Evolutionary conservation across 2,113 vertebrate species (phyloP).

Genomic region (Artemisiospiza belli): DNA sequence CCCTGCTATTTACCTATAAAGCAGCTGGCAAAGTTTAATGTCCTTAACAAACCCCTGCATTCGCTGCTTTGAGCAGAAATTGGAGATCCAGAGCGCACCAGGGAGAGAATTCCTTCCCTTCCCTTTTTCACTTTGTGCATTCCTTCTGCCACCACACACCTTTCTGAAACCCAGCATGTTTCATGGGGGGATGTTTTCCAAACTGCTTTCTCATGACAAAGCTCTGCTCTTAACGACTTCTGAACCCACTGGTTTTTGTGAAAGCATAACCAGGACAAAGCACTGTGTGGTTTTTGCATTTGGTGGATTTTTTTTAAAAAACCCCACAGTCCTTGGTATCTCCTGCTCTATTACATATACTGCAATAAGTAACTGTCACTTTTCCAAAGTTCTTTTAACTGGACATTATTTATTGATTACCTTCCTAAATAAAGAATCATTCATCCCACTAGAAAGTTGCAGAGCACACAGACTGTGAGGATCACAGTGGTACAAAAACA

Average conservation of each 20-base stretch:
- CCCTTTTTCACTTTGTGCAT: neutral
- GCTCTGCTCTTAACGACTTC: neutral
- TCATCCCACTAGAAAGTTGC: neutral
- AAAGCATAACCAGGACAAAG: neutral
- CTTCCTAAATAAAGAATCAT: neutral
- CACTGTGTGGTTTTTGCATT: neutral
- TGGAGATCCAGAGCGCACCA: neutral
- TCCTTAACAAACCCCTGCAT: neutral
- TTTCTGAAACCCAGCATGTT: neutral
- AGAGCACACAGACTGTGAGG: neutral
- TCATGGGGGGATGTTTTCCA: neutral
- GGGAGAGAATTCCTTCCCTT: neutral
- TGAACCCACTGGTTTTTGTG: neutral
- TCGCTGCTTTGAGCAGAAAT: neutral
- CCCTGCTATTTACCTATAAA: constrained; percentile 4
- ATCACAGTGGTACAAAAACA: neutral
- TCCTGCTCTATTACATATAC: neutral
- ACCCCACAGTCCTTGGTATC: neutral
- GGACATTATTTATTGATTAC: neutral
- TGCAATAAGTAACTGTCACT: neutral
- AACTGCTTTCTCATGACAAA: neutral
- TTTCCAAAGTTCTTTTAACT: neutral
- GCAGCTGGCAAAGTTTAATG: neutral
- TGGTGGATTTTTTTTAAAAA: neutral
- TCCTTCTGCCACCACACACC: neutral